A percentile compares a stretch with the other conserved stretches of the same genome.
Conservation (phyloP, 2,113 vertebrate species). For the Sisor rabdophorus region DNA sequence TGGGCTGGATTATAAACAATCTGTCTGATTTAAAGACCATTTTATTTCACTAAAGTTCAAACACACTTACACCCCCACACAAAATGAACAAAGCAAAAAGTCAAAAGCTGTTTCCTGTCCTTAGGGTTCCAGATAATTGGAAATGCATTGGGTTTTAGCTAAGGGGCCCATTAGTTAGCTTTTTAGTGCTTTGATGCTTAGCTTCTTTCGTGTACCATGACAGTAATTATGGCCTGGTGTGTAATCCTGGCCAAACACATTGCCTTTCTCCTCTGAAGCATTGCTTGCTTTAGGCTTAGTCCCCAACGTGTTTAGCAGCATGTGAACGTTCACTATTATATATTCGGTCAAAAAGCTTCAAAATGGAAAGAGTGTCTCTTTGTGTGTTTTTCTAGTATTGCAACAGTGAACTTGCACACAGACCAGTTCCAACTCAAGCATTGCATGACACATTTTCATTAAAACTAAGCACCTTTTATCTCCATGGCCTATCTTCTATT, state of each 20-base stretch:
- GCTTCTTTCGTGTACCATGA: slow-evolving; percentile 39
- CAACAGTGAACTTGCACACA: not conserved
- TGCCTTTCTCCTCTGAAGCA: slow-evolving; percentile 61
- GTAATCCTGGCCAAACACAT: slow-evolving; percentile 66
- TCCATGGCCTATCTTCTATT: not conserved
- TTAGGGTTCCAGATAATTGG: slow-evolving; percentile 23
- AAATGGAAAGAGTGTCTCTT: slow-evolving; percentile 66
- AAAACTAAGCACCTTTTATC: not conserved
- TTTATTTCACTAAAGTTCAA: slow-evolving; percentile 12
- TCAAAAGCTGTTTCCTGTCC: slow-evolving; percentile 31
- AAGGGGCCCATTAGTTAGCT: slow-evolving; percentile 23
- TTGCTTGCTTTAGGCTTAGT: slow-evolving; percentile 62
- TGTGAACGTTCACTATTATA: slow-evolving; percentile 68
- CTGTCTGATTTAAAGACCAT: not conserved
- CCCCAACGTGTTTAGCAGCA: slow-evolving; percentile 60
- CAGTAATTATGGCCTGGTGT: slow-evolving; percentile 63
- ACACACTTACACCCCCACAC: not conserved
- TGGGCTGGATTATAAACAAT: not conserved
- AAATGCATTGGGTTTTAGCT: not conserved
- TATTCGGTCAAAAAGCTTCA: slow-evolving; percentile 65
- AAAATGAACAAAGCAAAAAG: slow-evolving; percentile 23
- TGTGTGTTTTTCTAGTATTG: slow-evolving; percentile 41
- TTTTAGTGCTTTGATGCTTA: slow-evolving; percentile 56
- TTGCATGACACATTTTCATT: not conserved
- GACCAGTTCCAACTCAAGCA: not conserved